phyloP scores from a whole-genome alignment of 2,888 invertebrate genomes.

The Pomacea canaliculata region DNA sequence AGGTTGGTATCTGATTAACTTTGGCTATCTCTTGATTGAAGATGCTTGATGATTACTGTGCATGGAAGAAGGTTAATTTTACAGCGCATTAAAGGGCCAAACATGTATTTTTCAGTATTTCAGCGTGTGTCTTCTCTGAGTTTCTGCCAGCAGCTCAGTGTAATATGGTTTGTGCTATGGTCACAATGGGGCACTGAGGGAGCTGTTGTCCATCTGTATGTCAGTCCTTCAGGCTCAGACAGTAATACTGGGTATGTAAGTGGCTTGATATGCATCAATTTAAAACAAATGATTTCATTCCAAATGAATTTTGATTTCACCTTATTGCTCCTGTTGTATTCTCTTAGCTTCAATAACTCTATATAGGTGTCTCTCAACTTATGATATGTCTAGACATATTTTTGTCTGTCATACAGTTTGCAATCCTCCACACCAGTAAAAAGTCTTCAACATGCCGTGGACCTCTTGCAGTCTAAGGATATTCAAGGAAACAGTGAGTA shows the following conservation, averaged over 20 bases:
- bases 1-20: too few species aligned
- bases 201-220: conserved; percentile 5
- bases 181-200: not conserved
- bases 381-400: not conserved
- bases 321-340: not conserved
- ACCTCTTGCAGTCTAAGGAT: not conserved
- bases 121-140: too few species aligned
- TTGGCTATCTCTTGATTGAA: too few species aligned
- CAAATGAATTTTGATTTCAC: not conserved
- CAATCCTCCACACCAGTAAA: not conserved
- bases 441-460: conserved; percentile 2
- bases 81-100: too few species aligned
- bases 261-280: too few species aligned
- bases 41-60: too few species aligned
- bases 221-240: conserved; percentile 2
- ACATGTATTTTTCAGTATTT: too few species aligned
- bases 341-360: too few species aligned
- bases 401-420: not conserved
- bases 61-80: too few species aligned
- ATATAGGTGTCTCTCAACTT: not conserved
- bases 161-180: too few species aligned
- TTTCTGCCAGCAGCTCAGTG: too few species aligned
- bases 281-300: not conserved
- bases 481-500: conserved; percentile 11
- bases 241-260: not conserved